Percentiles rank a stretch among this genome's conserved stretches.
Conservation (phyloP, 2,113 vertebrate genomes). For the Brachyhypopomus occidentalis region DNA sequence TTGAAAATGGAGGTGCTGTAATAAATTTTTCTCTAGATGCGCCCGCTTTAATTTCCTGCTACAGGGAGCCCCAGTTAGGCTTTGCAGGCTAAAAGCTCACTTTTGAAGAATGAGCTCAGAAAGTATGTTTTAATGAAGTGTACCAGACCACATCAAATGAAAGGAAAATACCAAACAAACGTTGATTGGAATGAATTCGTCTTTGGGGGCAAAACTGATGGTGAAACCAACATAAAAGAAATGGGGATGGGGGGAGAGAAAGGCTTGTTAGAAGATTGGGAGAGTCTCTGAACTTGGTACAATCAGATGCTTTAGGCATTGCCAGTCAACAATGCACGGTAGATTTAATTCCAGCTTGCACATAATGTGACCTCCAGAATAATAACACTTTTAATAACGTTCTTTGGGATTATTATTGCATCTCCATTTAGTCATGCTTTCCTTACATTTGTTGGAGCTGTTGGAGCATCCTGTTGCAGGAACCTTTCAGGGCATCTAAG, state of each 20-base stretch:
- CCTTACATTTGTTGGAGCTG: not conserved
- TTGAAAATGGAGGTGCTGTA: slow-evolving; percentile 9
- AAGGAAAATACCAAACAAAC: slow-evolving; percentile 59
- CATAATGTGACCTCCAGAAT: slow-evolving; percentile 17
- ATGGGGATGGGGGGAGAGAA: slow-evolving; percentile 48
- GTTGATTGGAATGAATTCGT: slow-evolving; percentile 67
- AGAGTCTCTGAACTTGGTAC: slow-evolving; percentile 34
- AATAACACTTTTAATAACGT: slow-evolving; percentile 12
- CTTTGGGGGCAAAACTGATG: slow-evolving; percentile 42
- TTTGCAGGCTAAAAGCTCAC: slow-evolving; percentile 58
- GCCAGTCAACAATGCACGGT: slow-evolving; percentile 20
- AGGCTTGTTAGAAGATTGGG: slow-evolving; percentile 42
- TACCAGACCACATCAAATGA: slow-evolving; percentile 55
- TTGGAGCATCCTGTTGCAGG: not conserved
- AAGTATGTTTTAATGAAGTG: slow-evolving; percentile 72
- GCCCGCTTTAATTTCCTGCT: slow-evolving; percentile 68
- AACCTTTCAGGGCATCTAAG: not conserved
- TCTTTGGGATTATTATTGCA: slow-evolving; percentile 15
- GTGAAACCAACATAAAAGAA: slow-evolving; percentile 40
- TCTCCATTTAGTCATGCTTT: not conserved
- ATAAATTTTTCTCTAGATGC: slow-evolving; percentile 51
- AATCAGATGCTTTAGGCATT: slow-evolving; percentile 64
- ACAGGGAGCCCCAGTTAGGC: slow-evolving; percentile 43
- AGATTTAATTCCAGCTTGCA: slow-evolving; percentile 12
- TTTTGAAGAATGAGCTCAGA: slow-evolving; percentile 68